Conservation (phyloP, 2,797 vertebrate genomes). For the Lagocephalus sceleratus region DNA sequence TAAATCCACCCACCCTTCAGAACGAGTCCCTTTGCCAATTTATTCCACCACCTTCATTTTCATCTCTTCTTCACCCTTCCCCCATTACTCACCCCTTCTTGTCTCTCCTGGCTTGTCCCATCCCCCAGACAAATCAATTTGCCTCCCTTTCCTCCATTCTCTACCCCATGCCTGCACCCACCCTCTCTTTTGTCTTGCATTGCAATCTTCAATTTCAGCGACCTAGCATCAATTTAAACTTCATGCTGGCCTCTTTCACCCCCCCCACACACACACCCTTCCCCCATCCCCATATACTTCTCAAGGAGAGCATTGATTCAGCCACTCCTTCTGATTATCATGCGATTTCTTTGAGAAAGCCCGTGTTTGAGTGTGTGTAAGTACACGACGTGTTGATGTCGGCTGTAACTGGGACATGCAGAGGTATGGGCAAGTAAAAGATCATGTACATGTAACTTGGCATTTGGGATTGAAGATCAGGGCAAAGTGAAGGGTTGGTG, state of each 20-base stretch:
- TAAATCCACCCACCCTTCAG: too few relatives aligned
- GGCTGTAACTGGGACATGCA: constrained; percentile 14
- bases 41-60: constrained; percentile 30
- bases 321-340: constrained; percentile 52
- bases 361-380: constrained; percentile 4
- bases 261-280: not conserved
- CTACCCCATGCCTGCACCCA: constrained; percentile 23
- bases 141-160: constrained; percentile 32
- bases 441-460: constrained; percentile 31
- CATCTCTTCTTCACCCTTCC: constrained; percentile 14
- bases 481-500: constrained; percentile 15
- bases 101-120: constrained; percentile 23
- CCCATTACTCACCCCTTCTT: constrained; percentile 25
- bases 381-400: constrained; percentile 9
- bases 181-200: constrained; percentile 59
- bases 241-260: not conserved
- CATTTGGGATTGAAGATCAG: constrained; percentile 32
- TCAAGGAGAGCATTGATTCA: constrained; percentile 48
- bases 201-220: constrained; percentile 57
- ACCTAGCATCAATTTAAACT: constrained; percentile 54
- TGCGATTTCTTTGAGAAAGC: constrained; percentile 50
- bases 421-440: constrained; percentile 5
- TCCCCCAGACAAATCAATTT: constrained; percentile 60
- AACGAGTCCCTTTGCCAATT: not conserved
- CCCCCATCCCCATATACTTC: constrained; percentile 13